Percentiles rank a stretch among this genome's conserved stretches.
Evolutionary conservation across 2,113 vertebrate genomes (phyloP).

Genomic region (Eulacestoma nigropectus): DNA sequence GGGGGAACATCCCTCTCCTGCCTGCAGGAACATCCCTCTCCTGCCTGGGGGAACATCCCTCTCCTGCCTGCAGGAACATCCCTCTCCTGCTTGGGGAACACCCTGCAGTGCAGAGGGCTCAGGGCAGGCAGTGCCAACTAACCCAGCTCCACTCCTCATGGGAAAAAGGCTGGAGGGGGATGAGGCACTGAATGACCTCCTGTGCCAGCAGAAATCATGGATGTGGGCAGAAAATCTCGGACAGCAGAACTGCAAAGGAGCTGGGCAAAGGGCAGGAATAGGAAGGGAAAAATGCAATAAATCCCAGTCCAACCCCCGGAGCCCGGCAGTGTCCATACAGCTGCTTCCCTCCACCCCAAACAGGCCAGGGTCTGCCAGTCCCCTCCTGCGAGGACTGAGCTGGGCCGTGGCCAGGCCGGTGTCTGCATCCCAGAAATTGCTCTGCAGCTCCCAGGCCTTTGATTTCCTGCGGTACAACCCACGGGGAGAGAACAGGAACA

Average conservation of each 20-base stretch:
- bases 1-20: no score
- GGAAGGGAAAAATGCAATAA: neutral
- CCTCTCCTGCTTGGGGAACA: no score
- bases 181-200: neutral
- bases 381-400: neutral
- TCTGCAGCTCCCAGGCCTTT: neutral
- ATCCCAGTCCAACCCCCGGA: neutral
- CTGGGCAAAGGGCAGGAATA: neutral
- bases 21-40: neutral
- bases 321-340: neutral
- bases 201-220: neutral
- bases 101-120: neutral
- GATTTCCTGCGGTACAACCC: neutral
- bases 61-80: no score
- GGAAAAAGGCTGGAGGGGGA: neutral
- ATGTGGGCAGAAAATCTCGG: neutral
- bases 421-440: neutral
- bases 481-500: neutral
- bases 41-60: neutral
- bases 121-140: neutral
- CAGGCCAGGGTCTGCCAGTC: neutral
- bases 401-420: fast-evolving
- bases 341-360: neutral
- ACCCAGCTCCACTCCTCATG: neutral
- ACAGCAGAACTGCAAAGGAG: neutral